Base-by-base conservation (phyloP, 1,140 invertebrate genomes). In the Polypedilum pembai region DNA sequence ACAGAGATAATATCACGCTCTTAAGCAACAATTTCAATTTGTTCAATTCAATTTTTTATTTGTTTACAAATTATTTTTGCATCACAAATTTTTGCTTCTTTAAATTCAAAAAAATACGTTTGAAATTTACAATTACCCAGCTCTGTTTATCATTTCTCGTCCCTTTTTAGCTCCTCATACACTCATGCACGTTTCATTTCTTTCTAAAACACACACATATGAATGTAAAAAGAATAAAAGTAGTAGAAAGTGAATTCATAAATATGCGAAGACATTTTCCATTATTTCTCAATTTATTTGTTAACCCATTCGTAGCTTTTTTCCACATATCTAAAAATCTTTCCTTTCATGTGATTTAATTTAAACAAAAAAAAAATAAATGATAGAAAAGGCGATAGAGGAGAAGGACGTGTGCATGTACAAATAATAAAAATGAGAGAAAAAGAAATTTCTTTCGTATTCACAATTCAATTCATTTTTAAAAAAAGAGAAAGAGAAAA, bases 221-320 rank as follows among this genome's bases (percentile, higher is more conserved):
- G 41, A 45, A 7, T 10, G 15, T 2, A 45, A 45, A 45, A 45
- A 45, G 15, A 45, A 45, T 10, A 15, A 15, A 15, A 45, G 41
- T n/a, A 15, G 45, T 12, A 56, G n/a, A 56, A 56, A 56, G 45
- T n/a, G 45, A 56, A 56, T 56, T 56, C 45, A 56, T 56, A 56
- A 56, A 56, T 56, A 56, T 56, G 45, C 45, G 45, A 56, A 56
- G 45, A 56, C 45, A 56, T 56, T 56, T 56, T 56, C 45, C 45
- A 56, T 56, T 56, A 56, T 56, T 56, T 56, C 45, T 56, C 45
- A 56, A 56, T 56, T 56, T 56, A 56, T 56, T 56, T 56, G 45
- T 56, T 56, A 56, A 56, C 45, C 45, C 45, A n/a, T 56, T 56
- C 45, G 45, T n/a, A 56, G 12, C 12, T 12, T n/a, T n/a, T 56